Percentiles rank a stretch among this genome's conserved stretches.
Conservation (phyloP, 23 tunicate genomes). For the Trididemnum miniatum region DNA sequence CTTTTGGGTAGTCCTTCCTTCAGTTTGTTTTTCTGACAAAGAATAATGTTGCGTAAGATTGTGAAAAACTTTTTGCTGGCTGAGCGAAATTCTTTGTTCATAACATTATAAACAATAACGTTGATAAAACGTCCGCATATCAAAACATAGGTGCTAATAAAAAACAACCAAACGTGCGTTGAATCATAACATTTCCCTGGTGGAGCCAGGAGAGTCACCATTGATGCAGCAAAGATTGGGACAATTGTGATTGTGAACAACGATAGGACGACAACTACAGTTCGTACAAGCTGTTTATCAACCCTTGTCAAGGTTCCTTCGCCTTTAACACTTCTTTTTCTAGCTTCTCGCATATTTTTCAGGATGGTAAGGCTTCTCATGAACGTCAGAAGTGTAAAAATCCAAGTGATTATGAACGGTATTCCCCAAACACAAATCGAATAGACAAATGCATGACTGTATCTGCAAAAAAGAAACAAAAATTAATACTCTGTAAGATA, state of each 20-base stretch:
- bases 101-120: constrained; percentile 83
- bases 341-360: constrained; percentile 36
- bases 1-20: constrained; percentile 1
- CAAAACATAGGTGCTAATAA: constrained; percentile 38
- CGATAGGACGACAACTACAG: constrained; percentile 55
- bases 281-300: constrained; percentile 62
- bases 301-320: constrained; percentile 24
- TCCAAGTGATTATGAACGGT: constrained; percentile 86
- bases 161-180: constrained; percentile 16
- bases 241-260: constrained; percentile 66
- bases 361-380: constrained; percentile 64
- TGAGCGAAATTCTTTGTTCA: constrained; percentile 76
- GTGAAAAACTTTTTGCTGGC: constrained; percentile 34
- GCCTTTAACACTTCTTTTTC: constrained; percentile 28
- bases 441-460: constrained; percentile 68
- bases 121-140: constrained; percentile 65
- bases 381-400: constrained; percentile 56
- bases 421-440: constrained; percentile 79
- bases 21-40: not conserved
- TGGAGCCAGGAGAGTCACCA: not conserved
- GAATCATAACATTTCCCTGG: constrained; percentile 16
- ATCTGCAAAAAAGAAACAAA: too few relatives aligned
- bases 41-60: not conserved
- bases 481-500: too few relatives aligned
- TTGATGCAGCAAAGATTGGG: constrained; percentile 63